Evolutionary conservation across 2,888 invertebrate species (phyloP).

Genomic region (Drosophila gaucha): DNA sequence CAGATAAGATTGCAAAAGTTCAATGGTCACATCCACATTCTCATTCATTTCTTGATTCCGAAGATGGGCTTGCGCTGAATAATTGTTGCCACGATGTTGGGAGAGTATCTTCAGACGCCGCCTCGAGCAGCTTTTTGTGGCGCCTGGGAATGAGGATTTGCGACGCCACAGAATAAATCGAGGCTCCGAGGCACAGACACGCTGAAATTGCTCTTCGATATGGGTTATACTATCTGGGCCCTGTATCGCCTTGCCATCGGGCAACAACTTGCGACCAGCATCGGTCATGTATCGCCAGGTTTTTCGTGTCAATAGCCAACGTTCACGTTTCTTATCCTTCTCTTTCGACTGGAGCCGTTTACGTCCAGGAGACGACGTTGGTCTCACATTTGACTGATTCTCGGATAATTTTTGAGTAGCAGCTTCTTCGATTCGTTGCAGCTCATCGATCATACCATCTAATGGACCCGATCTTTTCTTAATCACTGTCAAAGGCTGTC

Average conservation of each 20-base stretch:
- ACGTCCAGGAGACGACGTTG: conserved; percentile 27
- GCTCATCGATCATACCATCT: conserved; percentile 61
- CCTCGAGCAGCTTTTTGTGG: conserved; percentile 56
- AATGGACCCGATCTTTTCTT: conserved; percentile 76
- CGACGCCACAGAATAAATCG: conserved; percentile 91
- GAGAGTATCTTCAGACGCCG: conserved; percentile 64
- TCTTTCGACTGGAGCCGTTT: conserved; percentile 52
- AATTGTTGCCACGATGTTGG: conserved; percentile 34
- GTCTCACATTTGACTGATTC: neutral
- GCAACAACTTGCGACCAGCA: conserved; percentile 93
- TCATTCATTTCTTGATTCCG: conserved; percentile 31
- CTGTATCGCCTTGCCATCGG: conserved; percentile 90
- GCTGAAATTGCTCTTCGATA: conserved; percentile 93
- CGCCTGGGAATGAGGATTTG: conserved; percentile 90
- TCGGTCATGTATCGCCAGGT: conserved; percentile 98
- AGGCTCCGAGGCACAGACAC: conserved; percentile 91
- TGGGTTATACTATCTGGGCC: conserved; percentile 91
- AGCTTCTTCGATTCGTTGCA: conserved; percentile 27
- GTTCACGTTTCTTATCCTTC: conserved; percentile 86
- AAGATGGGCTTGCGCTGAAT: neutral
- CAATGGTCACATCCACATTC: conserved; percentile 75
- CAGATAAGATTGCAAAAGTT: conserved; percentile 74
- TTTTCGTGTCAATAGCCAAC: conserved; percentile 94
- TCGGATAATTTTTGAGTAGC: too few species aligned
- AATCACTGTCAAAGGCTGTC: conserved; percentile 55